These are phyloP conservation scores for Thamnaconus septentrionalis DNA, from an alignment of 2,113 vertebrate genomes.

Conservation along the genomic window DNA sequence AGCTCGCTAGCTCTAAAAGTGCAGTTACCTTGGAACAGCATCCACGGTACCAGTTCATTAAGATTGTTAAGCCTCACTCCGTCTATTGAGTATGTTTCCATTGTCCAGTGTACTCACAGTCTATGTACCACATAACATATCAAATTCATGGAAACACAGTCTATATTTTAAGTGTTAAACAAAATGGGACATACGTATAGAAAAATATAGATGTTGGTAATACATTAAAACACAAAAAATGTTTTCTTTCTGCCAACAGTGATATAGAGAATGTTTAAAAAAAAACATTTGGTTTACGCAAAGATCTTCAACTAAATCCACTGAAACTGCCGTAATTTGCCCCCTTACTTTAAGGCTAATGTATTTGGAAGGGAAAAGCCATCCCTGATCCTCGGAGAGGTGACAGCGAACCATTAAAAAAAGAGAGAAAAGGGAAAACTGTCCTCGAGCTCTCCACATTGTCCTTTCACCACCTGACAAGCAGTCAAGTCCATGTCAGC, in stretches of 20 bases:
- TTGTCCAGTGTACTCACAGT: constrained; percentile 73
- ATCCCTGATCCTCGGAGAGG: constrained; percentile 32
- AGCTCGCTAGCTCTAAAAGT: neutral
- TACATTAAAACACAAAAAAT: constrained; percentile 28
- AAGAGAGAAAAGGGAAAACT: constrained; percentile 6
- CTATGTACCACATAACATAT: constrained; percentile 57
- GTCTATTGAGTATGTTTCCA: constrained; percentile 40
- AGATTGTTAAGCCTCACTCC: constrained; percentile 16
- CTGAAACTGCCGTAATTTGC: constrained; percentile 27
- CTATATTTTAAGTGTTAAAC: constrained; percentile 34
- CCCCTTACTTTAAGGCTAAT: constrained; percentile 32
- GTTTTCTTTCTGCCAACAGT: neutral
- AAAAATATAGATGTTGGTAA: constrained; percentile 32
- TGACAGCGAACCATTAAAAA: constrained; percentile 40
- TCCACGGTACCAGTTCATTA: constrained; percentile 13
- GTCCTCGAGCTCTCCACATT: constrained; percentile 42
- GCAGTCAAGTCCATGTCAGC: constrained; percentile 43
- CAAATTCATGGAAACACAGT: constrained; percentile 31
- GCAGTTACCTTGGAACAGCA: constrained; percentile 4
- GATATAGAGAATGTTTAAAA: constrained; percentile 20
- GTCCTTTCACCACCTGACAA: constrained; percentile 49
- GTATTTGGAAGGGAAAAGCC: constrained; percentile 23
- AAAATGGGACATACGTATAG: constrained; percentile 21
- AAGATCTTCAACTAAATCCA: constrained; percentile 30
- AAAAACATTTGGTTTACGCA: constrained; percentile 33